Conservation (phyloP, 2,888 invertebrate species). For the Drosophila monieri region DNA sequence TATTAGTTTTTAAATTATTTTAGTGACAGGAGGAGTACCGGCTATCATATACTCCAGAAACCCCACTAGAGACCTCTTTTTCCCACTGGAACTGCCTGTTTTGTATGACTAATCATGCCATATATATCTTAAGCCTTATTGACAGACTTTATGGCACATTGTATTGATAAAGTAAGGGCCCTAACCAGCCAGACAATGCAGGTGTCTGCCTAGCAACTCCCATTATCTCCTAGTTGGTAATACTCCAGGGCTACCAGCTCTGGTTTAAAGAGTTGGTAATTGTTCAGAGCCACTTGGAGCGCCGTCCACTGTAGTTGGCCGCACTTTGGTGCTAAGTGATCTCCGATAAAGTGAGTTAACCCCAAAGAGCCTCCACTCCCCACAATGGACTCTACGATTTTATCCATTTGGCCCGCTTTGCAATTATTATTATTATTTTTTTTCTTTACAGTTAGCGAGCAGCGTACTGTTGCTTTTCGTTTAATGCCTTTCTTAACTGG, state of each 20-base stretch:
- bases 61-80: too few species aligned
- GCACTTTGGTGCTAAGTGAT: slow-evolving; percentile 14
- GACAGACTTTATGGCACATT: neutral
- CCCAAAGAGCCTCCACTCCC: slow-evolving; percentile 17
- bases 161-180: neutral
- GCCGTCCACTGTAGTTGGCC: neutral
- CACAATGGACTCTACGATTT: slow-evolving; percentile 8
- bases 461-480: slow-evolving; percentile 4
- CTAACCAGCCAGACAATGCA: neutral
- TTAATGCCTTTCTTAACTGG: slow-evolving; percentile 36
- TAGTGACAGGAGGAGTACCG: too few species aligned
- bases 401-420: slow-evolving; percentile 11
- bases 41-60: too few species aligned
- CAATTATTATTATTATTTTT: slow-evolving; percentile 16
- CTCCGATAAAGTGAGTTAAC: slow-evolving; percentile 8
- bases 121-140: neutral
- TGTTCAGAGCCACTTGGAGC: neutral
- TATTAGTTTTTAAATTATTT: too few species aligned
- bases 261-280: neutral
- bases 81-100: neutral
- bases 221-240: neutral
- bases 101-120: neutral
- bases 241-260: neutral
- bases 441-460: slow-evolving; percentile 14
- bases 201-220: neutral